Evolutionary conservation across 2,888 invertebrate species (phyloP).

Genomic region (Meghimatium bilineatum): DNA sequence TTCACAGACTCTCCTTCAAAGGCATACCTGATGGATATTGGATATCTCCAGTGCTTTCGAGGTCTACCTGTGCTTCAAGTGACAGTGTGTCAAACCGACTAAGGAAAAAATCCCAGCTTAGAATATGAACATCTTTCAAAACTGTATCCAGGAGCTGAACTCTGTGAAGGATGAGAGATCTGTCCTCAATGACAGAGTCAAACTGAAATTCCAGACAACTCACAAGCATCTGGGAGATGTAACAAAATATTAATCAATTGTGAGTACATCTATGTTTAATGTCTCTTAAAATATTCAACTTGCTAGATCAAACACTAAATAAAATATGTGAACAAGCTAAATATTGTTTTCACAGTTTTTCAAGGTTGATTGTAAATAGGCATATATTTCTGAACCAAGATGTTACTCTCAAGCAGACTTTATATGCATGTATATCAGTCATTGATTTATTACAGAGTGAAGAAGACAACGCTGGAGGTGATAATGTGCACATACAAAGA

Average conservation of each 20-base stretch:
- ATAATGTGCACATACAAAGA: too few relatives aligned
- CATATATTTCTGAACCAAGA: too few relatives aligned
- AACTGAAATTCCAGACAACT: slow-evolving; percentile 98
- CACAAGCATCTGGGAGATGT: slow-evolving; percentile 83
- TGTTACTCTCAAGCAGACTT: too few relatives aligned
- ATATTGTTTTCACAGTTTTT: too few relatives aligned
- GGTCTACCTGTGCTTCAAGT: slow-evolving; percentile 94
- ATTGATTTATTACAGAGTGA: too few relatives aligned
- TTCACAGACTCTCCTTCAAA: background rate
- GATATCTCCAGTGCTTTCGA: slow-evolving; percentile 84
- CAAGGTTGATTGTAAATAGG: too few relatives aligned
- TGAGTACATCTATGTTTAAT: background rate
- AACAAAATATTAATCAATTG: background rate
- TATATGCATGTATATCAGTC: too few relatives aligned
- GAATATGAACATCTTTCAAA: slow-evolving; percentile 90
- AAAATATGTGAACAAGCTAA: too few relatives aligned
- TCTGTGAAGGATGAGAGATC: slow-evolving; percentile 96
- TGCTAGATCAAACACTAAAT: too few relatives aligned
- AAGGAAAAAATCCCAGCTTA: slow-evolving; percentile 98
- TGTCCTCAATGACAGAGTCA: slow-evolving; percentile 96
- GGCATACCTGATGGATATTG: slow-evolving; percentile 86
- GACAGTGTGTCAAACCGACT: slow-evolving; percentile 96
- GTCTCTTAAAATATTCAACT: too few relatives aligned
- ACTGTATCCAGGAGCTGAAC: slow-evolving; percentile 96
- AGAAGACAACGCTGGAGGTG: too few relatives aligned